Base-by-base conservation (phyloP, 2,113 vertebrate species). In the Caranx ignobilis region DNA sequence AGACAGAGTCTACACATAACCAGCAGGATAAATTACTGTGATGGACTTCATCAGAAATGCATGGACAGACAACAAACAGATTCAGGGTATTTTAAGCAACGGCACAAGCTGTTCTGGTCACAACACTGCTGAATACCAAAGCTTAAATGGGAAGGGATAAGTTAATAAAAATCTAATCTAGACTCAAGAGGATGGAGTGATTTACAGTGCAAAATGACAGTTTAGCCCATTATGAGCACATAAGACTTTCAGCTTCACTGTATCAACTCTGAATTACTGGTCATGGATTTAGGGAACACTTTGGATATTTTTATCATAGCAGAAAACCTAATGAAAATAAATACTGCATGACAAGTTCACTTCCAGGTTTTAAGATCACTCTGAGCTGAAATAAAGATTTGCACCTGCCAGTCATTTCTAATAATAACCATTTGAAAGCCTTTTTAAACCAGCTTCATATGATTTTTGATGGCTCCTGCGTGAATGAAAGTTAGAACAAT, bases 1-100 rank as follows among this genome's bases (percentile, higher is more conserved):
- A 71, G 68, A 79, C 47, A 86, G 50, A 83, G 77, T 85, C 65
- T 55, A 77, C 73, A 89, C 74, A 75, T 68, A 65, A 86, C 18
- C 43, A 71, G 73, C 71, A 48, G 73, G 79, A 77, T 77, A 86
- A 89, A 87, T 87, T 65, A 70, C 76, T 54, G 55, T 39, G 63
- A 89, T 75, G 67, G 69, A 74, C 64, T 76, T 82, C 11, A 65
- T 72, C 60, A 50, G 45, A 52, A 85, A 87, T 81, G 56, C 47
- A 56, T 83, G 54, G 76, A 76, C 32, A 68, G 67, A 79, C 84
- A 81, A 82, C 68, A 88, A 79, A 89, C 50, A 47, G 12, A 55
- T 57, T 63, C 3, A 6, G 3, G 54, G 47, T 84, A 79, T 79
- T 89, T 88, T 74, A 81, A 78, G 69, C 69, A 57, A 50, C 19